phyloP scores from a whole-genome alignment of 23 tunicate genomes.

The Clavelina lepadiformis region DNA sequence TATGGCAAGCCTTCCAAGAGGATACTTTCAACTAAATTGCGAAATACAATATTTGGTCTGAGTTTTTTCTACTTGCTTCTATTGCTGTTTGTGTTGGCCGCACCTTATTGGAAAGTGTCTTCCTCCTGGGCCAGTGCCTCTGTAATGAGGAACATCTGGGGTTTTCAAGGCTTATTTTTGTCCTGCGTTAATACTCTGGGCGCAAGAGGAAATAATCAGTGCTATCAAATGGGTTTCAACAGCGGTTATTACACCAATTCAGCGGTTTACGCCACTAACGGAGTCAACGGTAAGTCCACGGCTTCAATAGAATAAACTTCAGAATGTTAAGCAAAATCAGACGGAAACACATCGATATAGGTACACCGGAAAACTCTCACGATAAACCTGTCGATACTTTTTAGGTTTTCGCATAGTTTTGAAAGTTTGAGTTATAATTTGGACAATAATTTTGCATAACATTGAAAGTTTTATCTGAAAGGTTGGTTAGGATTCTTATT shows the following conservation, averaged over 20 bases:
- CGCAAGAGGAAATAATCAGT: conserved; percentile 35
- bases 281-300: conserved; percentile 14
- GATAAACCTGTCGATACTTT: no score
- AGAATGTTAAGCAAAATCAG: background rate
- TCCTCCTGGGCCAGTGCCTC: conserved; percentile 41
- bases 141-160: conserved; percentile 49
- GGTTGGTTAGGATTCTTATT: no score
- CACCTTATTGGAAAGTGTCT: conserved; percentile 78
- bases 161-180: conserved; percentile 67
- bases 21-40: no score
- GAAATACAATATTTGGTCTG: no score
- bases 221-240: conserved; percentile 33
- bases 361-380: no score
- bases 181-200: conserved; percentile 45
- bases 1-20: no score
- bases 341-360: background rate
- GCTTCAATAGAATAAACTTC: background rate
- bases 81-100: conserved; percentile 32
- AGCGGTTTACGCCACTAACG: background rate
- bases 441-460: no score
- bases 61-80: conserved; percentile 1
- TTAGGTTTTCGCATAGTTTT: no score
- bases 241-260: conserved; percentile 3
- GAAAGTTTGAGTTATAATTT: no score
- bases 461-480: no score